phyloP scores from a whole-genome alignment of 2,113 vertebrate species.

The Globicephala melas region DNA sequence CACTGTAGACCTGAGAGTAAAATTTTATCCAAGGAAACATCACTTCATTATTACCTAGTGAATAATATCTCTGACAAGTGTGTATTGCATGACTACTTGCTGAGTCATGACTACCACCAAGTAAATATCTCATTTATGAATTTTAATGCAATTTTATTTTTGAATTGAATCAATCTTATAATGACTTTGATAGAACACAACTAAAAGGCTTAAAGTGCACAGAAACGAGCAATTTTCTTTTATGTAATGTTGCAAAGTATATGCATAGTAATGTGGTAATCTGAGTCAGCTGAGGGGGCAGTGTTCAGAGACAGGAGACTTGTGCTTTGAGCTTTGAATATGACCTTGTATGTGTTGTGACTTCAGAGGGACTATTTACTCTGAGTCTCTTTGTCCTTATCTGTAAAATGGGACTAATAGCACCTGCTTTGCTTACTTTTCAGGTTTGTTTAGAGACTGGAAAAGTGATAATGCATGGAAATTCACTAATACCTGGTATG shows the following conservation, averaged over 20 bases:
- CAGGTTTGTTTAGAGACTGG: not conserved
- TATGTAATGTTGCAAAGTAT: not conserved
- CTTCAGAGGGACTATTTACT: not conserved
- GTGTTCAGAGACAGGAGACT: not conserved
- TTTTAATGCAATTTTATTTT: conserved; percentile 36
- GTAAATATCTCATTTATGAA: conserved; percentile 28
- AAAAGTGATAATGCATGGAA: not conserved
- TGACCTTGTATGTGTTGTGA: not conserved
- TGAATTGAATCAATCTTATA: not conserved
- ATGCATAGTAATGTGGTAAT: not conserved
- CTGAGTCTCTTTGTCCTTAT: not conserved
- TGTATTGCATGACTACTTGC: not conserved
- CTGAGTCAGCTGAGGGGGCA: not conserved
- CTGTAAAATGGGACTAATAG: not conserved
- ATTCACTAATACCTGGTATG: not conserved
- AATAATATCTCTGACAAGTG: not conserved
- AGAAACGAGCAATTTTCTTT: not conserved
- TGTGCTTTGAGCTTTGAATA: not conserved
- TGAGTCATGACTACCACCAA: conserved; percentile 23
- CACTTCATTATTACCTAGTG: conserved; percentile 8
- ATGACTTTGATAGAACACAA: not conserved
- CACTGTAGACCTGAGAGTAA: not conserved
- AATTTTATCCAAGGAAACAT: conserved; percentile 32
- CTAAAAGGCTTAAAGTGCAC: not conserved
- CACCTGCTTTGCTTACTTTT: not conserved